Conservation (phyloP, 1,140 invertebrate species). For the Probaryconus sp. region DNA sequence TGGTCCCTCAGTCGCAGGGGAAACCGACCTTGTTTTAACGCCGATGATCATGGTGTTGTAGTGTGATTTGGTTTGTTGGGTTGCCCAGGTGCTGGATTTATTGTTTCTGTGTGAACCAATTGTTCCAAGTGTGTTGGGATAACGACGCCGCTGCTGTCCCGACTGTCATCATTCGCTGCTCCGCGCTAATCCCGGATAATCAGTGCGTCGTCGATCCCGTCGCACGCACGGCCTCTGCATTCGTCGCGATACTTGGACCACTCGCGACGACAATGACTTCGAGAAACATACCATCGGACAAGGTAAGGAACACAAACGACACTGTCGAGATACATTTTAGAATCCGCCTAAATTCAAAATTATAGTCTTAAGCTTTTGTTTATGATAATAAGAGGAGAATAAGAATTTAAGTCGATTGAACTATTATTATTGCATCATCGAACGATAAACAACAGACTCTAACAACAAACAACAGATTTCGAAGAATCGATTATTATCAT, state of each 20-base stretch:
- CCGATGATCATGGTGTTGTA: not conserved
- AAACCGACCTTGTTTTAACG: too few species aligned
- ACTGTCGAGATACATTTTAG: not conserved
- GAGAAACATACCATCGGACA: slow-evolving; percentile 44
- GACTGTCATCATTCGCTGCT: slow-evolving; percentile 34
- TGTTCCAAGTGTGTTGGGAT: slow-evolving; percentile 35
- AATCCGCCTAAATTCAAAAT: not conserved
- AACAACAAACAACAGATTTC: too few species aligned
- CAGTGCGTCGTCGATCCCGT: slow-evolving; percentile 7
- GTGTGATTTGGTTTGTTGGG: slow-evolving; percentile 3
- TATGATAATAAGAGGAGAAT: too few species aligned
- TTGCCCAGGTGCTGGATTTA: too few species aligned
- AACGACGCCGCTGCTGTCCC: slow-evolving; percentile 31
- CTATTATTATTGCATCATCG: too few species aligned
- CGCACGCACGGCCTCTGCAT: too few species aligned
- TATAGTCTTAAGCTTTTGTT: too few species aligned
- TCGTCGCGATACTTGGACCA: too few species aligned
- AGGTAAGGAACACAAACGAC: slow-evolving; percentile 28
- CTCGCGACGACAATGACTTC: slow-evolving; percentile 42
- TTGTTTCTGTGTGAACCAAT: slow-evolving; percentile 26
- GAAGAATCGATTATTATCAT: too few species aligned
- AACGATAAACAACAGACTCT: too few species aligned
- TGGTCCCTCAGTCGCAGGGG: not conserved
- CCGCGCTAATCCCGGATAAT: slow-evolving; percentile 28
- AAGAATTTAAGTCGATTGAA: too few species aligned